Evolutionary conservation across 2,888 invertebrate species (phyloP), one percentile per base, ranked within the genome.

Genomic region (Cephus nigrinus): DNA sequence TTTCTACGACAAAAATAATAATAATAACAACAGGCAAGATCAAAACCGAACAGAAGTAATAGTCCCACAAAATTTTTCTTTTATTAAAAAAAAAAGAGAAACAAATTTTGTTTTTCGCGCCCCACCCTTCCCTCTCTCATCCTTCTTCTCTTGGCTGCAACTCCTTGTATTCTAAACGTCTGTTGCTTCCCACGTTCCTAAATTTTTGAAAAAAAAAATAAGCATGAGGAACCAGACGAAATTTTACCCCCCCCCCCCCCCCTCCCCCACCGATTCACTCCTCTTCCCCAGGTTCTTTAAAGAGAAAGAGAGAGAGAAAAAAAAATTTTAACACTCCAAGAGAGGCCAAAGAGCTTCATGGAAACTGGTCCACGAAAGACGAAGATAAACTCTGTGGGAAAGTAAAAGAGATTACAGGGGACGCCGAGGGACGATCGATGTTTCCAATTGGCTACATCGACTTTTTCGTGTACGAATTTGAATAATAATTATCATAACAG

Each of bases 151-250:
- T 32, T 32, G 32, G 30, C 2, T 71, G 71, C 71, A 3, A 30
- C 71, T 23, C 15, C 2, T 30, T 23, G 9, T 33, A 30, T 23
- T 30, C 33, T 3, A 12, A 23, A 33, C 71, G 31, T 33, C 30
- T 32, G 1, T 71, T 3, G 71, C 71, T 71, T 71, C 71, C 55
- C 90, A 90, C 90, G 90, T 90, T 86, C 84, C 12, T 11, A 12
- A 15, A 36, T 81, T 80, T 76, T 73, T 73, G 80, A 78, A 80
- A 75, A 78, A 76, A 78, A 71, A 78, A 79, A 77, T 74, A 55
- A 74, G 69, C 33, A 75, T 77, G 82, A 77, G 76, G 80, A 36
- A 30, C 30, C 69, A 30, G 30, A 23, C 32, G 31, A n/a, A 55
- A 73, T 77, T 75, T 55, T 76, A 31, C 71, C 76, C 72, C 31